These are phyloP conservation scores for Pogonomyrmex californicus DNA, from an alignment of 1,140 invertebrate species.

Conservation along the genomic window DNA sequence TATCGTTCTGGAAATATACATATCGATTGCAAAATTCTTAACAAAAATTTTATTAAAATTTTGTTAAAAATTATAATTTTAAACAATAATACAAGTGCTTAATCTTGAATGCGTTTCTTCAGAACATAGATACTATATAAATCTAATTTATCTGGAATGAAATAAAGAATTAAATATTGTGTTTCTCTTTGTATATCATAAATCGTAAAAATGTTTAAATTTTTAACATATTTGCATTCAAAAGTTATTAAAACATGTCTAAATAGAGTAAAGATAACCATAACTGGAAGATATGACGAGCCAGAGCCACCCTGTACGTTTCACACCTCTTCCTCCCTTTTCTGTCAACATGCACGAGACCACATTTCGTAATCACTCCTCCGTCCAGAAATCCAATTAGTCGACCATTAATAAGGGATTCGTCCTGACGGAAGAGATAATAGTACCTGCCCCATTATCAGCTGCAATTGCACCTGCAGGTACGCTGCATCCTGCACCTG, in stretches of 20 bases:
- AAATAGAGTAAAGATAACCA: background rate
- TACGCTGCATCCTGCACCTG: slow-evolving; percentile 59
- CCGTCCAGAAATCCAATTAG: slow-evolving; percentile 82
- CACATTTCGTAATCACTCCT: slow-evolving; percentile 71
- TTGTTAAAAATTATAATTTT: background rate
- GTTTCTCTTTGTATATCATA: background rate
- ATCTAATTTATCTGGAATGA: background rate
- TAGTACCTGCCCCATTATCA: slow-evolving; percentile 72
- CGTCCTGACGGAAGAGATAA: slow-evolving; percentile 76
- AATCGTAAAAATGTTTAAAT: background rate
- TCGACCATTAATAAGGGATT: slow-evolving; percentile 82
- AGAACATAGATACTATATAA: background rate
- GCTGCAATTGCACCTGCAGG: slow-evolving; percentile 42
- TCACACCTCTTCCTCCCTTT: slow-evolving; percentile 21
- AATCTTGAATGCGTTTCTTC: background rate
- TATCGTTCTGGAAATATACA: background rate
- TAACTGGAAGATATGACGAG: background rate
- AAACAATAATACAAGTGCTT: background rate
- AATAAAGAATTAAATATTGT: background rate
- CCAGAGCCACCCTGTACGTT: slow-evolving; percentile 11
- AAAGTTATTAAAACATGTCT: background rate
- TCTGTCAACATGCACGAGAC: slow-evolving; percentile 23
- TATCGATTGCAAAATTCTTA: background rate
- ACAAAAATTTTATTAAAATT: background rate
- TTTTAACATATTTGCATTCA: background rate